phyloP scores from a whole-genome alignment of 2,113 vertebrate genomes.

The Leptosomus discolor region DNA sequence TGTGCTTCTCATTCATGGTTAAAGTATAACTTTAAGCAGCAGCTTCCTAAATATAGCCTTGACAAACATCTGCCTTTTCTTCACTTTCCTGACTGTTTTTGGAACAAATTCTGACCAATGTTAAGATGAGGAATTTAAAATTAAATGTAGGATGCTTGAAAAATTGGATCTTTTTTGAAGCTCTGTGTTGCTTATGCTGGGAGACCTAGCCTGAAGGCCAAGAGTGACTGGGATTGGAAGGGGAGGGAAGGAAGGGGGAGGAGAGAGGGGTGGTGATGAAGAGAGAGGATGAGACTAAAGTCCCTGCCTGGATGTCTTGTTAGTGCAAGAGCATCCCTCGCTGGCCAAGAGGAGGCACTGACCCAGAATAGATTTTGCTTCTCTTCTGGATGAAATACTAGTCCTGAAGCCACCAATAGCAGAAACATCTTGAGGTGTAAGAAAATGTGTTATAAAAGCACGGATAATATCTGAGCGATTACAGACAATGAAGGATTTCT shows the following conservation, averaged over 20 bases:
- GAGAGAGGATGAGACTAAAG: neutral
- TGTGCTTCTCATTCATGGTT: conserved; percentile 8
- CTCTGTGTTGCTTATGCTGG: neutral
- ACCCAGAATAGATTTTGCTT: neutral
- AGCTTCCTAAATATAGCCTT: conserved; percentile 1
- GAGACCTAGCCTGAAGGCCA: neutral
- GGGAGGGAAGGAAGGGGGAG: neutral
- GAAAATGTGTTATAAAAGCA: neutral
- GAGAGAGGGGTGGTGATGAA: neutral
- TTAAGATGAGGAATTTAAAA: neutral
- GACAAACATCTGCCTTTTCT: conserved; percentile 5
- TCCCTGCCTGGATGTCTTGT: neutral
- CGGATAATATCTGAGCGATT: neutral
- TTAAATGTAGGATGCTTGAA: neutral
- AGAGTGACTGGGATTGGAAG: neutral
- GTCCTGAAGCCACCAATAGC: neutral
- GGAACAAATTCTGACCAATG: neutral
- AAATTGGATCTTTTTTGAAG: neutral
- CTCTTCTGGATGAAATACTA: neutral
- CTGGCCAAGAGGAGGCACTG: conserved; percentile 21
- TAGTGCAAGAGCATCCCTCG: conserved; percentile 43
- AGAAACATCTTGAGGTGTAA: neutral
- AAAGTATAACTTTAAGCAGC: conserved; percentile 39
- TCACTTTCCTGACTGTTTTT: neutral
- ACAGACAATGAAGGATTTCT: neutral